Conservation (phyloP, 2,888 invertebrate genomes). For the Adelphocoris suturalis region DNA sequence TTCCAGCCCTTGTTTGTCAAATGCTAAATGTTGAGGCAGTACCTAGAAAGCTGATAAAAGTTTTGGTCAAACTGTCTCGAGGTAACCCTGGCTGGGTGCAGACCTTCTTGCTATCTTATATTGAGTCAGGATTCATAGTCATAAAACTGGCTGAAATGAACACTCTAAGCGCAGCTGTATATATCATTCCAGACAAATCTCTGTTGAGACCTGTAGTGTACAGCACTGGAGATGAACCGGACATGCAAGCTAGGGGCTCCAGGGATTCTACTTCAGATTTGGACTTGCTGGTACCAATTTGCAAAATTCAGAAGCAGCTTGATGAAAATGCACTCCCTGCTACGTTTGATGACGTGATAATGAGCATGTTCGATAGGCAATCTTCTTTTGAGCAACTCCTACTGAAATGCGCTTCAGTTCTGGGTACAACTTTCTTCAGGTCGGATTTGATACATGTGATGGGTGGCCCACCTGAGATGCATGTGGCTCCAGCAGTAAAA, state of each 20-base stretch:
- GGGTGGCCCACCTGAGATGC: constrained; percentile 80
- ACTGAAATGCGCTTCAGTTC: constrained; percentile 82
- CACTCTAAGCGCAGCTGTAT: constrained; percentile 52
- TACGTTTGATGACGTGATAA: constrained; percentile 76
- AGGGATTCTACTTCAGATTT: neutral
- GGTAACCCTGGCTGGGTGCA: constrained; percentile 76
- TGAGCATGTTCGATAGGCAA: constrained; percentile 78
- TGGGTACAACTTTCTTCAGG: constrained; percentile 81
- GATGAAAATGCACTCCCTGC: constrained; percentile 72
- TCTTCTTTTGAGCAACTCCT: constrained; percentile 83
- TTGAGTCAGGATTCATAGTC: constrained; percentile 72
- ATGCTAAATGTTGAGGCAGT: constrained; percentile 82
- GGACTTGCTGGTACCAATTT: constrained; percentile 60
- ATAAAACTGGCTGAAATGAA: constrained; percentile 57
- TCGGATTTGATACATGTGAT: constrained; percentile 81
- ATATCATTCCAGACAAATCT: constrained; percentile 67
- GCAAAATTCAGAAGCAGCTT: constrained; percentile 68
- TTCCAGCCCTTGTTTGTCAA: constrained; percentile 82
- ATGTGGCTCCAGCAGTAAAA: constrained; percentile 79
- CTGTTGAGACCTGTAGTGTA: constrained; percentile 49
- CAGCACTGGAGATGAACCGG: neutral
- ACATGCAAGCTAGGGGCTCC: neutral
- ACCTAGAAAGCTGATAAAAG: constrained; percentile 80
- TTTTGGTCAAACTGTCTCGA: constrained; percentile 73
- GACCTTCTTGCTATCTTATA: constrained; percentile 72